A percentile compares a stretch with the other conserved stretches of the same genome.
Evolutionary conservation across 2,888 invertebrate species (phyloP).

Genomic region (Xanthorhoe spadicearia): DNA sequence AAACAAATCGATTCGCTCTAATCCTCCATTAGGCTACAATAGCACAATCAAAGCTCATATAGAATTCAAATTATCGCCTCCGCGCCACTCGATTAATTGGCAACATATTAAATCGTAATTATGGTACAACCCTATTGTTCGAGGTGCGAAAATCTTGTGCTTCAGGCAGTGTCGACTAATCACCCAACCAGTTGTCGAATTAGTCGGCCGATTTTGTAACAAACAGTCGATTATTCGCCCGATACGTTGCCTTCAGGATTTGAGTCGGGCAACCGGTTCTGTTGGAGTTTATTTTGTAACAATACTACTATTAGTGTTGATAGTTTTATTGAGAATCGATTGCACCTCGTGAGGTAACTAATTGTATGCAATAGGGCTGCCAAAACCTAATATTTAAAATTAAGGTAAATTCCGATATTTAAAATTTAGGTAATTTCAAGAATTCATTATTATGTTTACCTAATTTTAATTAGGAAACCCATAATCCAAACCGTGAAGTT

Average conservation of each 20-base stretch:
- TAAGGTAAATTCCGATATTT: too few relatives aligned
- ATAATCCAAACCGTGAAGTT: conserved; percentile 13
- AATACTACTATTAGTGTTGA: conserved; percentile 48
- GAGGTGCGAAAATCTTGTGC: conserved; percentile 70
- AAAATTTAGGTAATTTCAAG: too few relatives aligned
- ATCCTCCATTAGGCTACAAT: conserved; percentile 37
- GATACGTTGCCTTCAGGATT: conserved; percentile 1
- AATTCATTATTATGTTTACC: not conserved
- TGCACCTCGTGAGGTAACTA: conserved; percentile 13
- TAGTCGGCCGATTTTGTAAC: not conserved
- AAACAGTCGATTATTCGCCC: conserved; percentile 9
- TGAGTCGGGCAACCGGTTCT: conserved; percentile 6
- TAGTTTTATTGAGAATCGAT: conserved; percentile 51
- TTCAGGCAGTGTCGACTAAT: conserved; percentile 53
- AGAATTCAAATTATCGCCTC: conserved; percentile 44
- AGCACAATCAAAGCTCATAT: conserved; percentile 43
- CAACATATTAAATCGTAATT: conserved; percentile 84
- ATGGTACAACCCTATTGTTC: conserved; percentile 71
- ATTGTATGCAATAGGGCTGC: not conserved
- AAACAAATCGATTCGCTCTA: conserved; percentile 20
- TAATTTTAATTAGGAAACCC: conserved; percentile 11
- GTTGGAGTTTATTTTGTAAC: conserved; percentile 27
- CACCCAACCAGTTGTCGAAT: conserved; percentile 47
- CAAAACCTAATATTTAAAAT: not conserved
- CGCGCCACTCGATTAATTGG: conserved; percentile 71